phyloP scores from a whole-genome alignment of 2,888 invertebrate species.

The Agrypnus murinus region DNA sequence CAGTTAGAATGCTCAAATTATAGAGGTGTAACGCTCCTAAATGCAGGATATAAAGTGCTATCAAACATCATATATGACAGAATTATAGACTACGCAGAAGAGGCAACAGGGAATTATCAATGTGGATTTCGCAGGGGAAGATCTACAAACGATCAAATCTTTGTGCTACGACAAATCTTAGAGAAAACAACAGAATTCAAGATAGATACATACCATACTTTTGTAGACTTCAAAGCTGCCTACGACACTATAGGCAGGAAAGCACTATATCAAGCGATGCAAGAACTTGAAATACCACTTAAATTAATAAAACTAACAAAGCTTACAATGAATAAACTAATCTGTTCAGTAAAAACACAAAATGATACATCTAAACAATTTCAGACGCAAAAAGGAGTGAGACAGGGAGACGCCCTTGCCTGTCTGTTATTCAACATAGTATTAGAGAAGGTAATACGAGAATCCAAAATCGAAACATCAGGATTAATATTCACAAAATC shows the following conservation, averaged over 20 bases:
- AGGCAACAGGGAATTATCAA: no score
- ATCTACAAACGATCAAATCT: conserved; percentile 7
- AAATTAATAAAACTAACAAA: no score
- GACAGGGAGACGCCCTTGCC: neutral
- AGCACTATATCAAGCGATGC: conserved; percentile 1
- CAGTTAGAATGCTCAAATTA: neutral
- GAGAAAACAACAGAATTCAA: neutral
- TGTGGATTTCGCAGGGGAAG: neutral
- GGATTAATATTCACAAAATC: neutral
- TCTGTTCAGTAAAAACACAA: neutral
- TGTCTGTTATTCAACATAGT: neutral
- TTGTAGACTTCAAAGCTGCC: neutral
- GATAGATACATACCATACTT: neutral
- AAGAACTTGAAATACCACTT: neutral
- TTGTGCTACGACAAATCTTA: neutral
- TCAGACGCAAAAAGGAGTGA: neutral
- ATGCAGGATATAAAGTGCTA: neutral
- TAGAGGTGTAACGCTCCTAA: conserved; percentile 4
- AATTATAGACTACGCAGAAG: neutral
- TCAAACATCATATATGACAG: no score
- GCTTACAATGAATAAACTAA: neutral
- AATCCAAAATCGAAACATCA: neutral
- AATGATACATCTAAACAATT: neutral
- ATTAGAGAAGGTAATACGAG: neutral
- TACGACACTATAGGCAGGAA: conserved; percentile 6